phyloP scores from a whole-genome alignment of 2,113 vertebrate species.

The Salvelinus fontinalis region DNA sequence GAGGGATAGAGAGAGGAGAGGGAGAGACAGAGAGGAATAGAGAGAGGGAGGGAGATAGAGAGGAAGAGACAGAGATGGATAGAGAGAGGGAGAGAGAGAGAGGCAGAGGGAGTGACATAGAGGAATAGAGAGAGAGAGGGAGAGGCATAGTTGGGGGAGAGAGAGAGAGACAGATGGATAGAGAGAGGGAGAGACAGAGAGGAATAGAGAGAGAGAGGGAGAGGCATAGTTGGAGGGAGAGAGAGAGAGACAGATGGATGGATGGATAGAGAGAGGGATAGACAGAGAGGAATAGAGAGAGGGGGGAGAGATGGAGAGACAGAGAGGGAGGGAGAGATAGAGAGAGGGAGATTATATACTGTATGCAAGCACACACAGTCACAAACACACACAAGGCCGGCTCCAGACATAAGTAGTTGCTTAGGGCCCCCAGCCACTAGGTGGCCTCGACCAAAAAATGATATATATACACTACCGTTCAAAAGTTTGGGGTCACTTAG shows the following conservation, averaged over 20 bases:
- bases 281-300: no score
- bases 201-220: conserved; percentile 66
- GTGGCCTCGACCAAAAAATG: no score
- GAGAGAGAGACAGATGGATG: conserved; percentile 6
- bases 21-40: neutral
- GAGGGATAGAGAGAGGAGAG: conserved; percentile 46
- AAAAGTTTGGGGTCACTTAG: no score
- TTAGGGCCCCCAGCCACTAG: no score
- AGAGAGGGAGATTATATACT: conserved; percentile 54
- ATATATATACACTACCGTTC: no score
- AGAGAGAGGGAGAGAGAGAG: no score
- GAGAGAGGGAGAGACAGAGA: conserved; percentile 38
- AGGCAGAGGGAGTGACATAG: no score
- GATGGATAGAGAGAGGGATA: accelerated
- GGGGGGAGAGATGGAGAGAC: conserved; percentile 34
- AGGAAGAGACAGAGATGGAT: no score
- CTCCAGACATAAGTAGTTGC: no score
- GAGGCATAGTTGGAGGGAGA: conserved; percentile 66
- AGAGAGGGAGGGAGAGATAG: conserved; percentile 29
- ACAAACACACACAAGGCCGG: no score
- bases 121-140: conserved; percentile 44
- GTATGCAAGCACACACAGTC: no score
- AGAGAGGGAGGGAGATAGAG: no score
- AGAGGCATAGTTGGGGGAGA: conserved; percentile 21
- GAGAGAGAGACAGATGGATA: conserved; percentile 26